Percentiles rank a stretch among this genome's conserved stretches.
Evolutionary conservation across 2,797 vertebrate species (phyloP).

Genomic region (Oceanodroma leucorhoa): DNA sequence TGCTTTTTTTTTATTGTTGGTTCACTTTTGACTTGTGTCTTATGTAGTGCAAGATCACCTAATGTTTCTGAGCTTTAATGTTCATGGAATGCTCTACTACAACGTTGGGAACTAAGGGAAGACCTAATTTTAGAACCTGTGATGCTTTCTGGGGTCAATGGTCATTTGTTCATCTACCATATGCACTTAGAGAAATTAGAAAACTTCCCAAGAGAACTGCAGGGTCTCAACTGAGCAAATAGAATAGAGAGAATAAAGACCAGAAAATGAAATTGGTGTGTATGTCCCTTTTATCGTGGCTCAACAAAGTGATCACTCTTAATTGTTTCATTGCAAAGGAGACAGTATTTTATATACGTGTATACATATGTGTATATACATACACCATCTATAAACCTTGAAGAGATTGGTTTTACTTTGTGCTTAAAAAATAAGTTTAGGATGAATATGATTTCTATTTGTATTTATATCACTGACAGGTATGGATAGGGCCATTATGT

Average conservation of each 20-base stretch:
- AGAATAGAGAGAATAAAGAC: not conserved
- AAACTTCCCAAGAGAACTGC: not conserved
- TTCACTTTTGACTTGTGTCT: not conserved
- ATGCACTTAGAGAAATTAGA: not conserved
- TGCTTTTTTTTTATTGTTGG: not conserved
- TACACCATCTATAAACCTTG: not conserved
- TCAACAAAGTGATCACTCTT: not conserved
- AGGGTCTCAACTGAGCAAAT: not conserved
- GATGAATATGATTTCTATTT: not conserved
- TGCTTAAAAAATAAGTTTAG: not conserved
- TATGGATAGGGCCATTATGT: not conserved
- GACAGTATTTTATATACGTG: not conserved
- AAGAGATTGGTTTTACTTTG: not conserved
- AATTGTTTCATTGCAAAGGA: not conserved
- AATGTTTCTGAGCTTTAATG: not conserved
- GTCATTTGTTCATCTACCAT: not conserved
- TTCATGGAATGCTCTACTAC: not conserved
- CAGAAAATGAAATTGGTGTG: not conserved
- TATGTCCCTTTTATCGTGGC: not conserved
- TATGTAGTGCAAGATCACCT: not conserved
- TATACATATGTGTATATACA: not conserved
- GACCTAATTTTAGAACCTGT: not conserved
- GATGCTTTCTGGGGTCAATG: not conserved
- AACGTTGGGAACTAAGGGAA: not conserved
- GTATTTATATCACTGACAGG: not conserved